These are phyloP conservation scores for Hypothenemus hampei DNA, from an alignment of 1,140 invertebrate genomes.

Conservation along the genomic window DNA sequence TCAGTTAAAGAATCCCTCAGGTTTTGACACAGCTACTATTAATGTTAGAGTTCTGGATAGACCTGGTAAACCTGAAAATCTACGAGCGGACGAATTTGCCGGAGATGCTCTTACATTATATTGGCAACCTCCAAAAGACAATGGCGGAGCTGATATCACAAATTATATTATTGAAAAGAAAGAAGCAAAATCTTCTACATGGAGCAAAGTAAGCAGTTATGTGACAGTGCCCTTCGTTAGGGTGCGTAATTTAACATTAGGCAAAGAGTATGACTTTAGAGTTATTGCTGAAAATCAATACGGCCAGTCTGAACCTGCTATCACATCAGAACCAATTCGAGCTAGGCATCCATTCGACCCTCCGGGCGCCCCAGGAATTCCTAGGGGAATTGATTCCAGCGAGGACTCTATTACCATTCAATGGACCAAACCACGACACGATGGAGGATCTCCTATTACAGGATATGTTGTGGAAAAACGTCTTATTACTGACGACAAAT, in stretches of 20 bases:
- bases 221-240: slow-evolving; percentile 82
- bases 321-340: slow-evolving; percentile 80
- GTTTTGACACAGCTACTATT: slow-evolving; percentile 88
- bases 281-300: slow-evolving; percentile 97
- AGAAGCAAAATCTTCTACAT: slow-evolving; percentile 73
- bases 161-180: slow-evolving; percentile 97
- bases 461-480: slow-evolving; percentile 93
- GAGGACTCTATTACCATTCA: slow-evolving; percentile 91
- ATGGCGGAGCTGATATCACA: slow-evolving; percentile 90
- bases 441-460: slow-evolving; percentile 87
- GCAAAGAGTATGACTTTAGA: slow-evolving; percentile 92
- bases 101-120: slow-evolving; percentile 91
- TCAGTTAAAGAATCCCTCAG: slow-evolving; percentile 89
- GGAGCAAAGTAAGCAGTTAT: slow-evolving; percentile 90
- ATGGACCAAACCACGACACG: slow-evolving; percentile 90
- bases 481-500: slow-evolving; percentile 80
- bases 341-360: slow-evolving; percentile 94
- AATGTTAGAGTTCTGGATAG: slow-evolving; percentile 93
- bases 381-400: slow-evolving; percentile 78
- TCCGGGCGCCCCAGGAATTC: slow-evolving; percentile 84
- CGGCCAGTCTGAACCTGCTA: slow-evolving; percentile 87
- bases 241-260: slow-evolving; percentile 86
- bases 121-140: slow-evolving; percentile 95
- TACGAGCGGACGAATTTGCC: slow-evolving; percentile 87
- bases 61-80: slow-evolving; percentile 80